phyloP scores from a whole-genome alignment of 2,113 vertebrate species.

The Cebus imitator region DNA sequence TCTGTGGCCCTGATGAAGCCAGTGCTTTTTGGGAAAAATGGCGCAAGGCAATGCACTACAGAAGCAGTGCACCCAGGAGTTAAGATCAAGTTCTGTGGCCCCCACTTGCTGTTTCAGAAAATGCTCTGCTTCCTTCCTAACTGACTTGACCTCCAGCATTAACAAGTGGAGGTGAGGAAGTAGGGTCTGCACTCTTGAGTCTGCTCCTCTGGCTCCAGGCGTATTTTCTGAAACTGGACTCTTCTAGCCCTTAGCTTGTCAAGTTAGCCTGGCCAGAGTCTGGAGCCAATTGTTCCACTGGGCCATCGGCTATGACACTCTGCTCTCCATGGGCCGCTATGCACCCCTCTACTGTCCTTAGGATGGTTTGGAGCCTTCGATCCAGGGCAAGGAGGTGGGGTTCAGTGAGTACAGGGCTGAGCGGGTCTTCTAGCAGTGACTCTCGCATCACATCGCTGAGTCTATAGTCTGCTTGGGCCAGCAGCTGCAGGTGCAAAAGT shows the following conservation, averaged over 20 bases:
- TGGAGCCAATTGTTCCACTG: neutral
- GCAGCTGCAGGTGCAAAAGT: slow-evolving; percentile 87
- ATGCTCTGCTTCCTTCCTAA: neutral
- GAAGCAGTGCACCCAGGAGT: neutral
- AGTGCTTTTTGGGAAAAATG: neutral
- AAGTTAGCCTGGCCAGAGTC: neutral
- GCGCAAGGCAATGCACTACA: neutral
- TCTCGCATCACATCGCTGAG: slow-evolving; percentile 96
- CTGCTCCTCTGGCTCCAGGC: neutral
- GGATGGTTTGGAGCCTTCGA: slow-evolving; percentile 89
- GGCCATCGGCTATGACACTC: slow-evolving; percentile 86
- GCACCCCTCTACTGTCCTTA: slow-evolving; percentile 87
- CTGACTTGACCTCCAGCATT: neutral
- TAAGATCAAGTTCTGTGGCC: neutral
- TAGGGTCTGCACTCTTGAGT: neutral
- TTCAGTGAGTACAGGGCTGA: slow-evolving; percentile 90
- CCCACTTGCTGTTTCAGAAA: neutral
- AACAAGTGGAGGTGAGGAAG: neutral
- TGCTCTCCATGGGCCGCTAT: slow-evolving; percentile 84
- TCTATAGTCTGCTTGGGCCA: slow-evolving; percentile 85
- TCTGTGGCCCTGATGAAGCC: neutral
- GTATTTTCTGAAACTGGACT: fast-evolving
- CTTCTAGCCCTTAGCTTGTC: slow-evolving; percentile 48
- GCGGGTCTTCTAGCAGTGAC: slow-evolving; percentile 89
- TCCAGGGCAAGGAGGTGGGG: slow-evolving; percentile 94